phyloP scores from a whole-genome alignment of 2,113 vertebrate species.

The Hippoglossus stenolepis region DNA sequence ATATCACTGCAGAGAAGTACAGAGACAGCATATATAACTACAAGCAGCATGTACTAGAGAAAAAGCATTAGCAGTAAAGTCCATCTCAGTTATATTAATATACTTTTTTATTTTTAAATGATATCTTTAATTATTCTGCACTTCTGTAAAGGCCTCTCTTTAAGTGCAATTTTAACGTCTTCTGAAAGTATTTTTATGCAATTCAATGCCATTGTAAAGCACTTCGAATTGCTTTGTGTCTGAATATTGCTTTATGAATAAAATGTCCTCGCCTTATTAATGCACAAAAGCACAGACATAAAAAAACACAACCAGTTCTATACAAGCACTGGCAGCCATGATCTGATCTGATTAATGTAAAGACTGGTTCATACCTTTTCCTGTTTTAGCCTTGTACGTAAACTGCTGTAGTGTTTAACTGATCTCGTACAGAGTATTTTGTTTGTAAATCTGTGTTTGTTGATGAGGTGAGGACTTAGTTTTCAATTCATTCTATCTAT shows the following conservation, averaged over 20 bases:
- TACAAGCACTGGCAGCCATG: not conserved
- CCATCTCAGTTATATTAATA: not conserved
- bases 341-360: not conserved
- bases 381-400: not conserved
- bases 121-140: not conserved
- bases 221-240: not conserved
- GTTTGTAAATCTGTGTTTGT: not conserved
- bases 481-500: slow-evolving; percentile 27
- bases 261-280: not conserved
- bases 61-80: not conserved
- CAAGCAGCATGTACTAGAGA: not conserved
- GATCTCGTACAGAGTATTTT: not conserved
- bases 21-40: slow-evolving; percentile 13
- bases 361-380: not conserved
- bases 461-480: slow-evolving; percentile 17
- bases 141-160: not conserved
- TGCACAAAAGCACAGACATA: not conserved
- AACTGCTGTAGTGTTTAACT: not conserved
- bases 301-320: not conserved
- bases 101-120: not conserved
- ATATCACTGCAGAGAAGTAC: slow-evolving; percentile 7
- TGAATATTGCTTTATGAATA: not conserved
- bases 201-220: not conserved
- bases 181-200: not conserved
- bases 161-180: not conserved